phyloP scores from a whole-genome alignment of 2,888 invertebrate species.

The Brachylomia viminalis region DNA sequence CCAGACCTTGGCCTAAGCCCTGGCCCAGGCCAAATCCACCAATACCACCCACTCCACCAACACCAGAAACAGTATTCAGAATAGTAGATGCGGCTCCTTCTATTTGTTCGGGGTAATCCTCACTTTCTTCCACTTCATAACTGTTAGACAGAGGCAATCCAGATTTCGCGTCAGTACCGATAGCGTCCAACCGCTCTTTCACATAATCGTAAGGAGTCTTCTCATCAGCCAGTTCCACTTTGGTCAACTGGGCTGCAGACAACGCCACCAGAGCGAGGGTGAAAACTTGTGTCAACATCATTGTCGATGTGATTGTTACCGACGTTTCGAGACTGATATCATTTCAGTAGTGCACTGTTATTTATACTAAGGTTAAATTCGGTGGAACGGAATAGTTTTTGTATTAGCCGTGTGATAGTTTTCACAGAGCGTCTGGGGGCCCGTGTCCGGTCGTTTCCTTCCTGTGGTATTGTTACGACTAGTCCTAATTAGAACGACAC shows the following conservation, averaged over 20 bases:
- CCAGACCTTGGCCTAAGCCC: conserved; percentile 64
- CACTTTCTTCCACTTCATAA: conserved; percentile 91
- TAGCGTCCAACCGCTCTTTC: conserved; percentile 82
- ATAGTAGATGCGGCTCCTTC: conserved; percentile 86
- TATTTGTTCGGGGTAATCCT: conserved; percentile 89
- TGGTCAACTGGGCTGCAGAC: conserved; percentile 75
- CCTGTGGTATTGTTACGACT: conserved; percentile 90
- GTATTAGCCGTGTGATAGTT: conserved; percentile 84
- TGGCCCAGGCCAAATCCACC: conserved; percentile 67
- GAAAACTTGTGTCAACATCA: conserved; percentile 81
- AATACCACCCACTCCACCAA: conserved; percentile 73
- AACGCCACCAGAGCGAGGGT: conserved; percentile 76
- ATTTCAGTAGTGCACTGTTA: conserved; percentile 85
- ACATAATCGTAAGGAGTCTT: conserved; percentile 88
- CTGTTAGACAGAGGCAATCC: conserved; percentile 86
- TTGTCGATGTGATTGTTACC: conserved; percentile 74
- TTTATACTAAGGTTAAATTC: conserved; percentile 87
- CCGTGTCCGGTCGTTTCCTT: conserved; percentile 86
- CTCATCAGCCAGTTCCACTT: conserved; percentile 82
- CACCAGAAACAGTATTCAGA: conserved; percentile 82
- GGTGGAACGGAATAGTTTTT: conserved; percentile 85
- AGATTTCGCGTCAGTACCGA: conserved; percentile 78
- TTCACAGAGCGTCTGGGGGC: conserved; percentile 79
- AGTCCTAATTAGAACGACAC: conserved; percentile 86
- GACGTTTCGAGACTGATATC: conserved; percentile 86